Conservation (phyloP, 2,113 vertebrate species). For the Cinclus cinclus region DNA sequence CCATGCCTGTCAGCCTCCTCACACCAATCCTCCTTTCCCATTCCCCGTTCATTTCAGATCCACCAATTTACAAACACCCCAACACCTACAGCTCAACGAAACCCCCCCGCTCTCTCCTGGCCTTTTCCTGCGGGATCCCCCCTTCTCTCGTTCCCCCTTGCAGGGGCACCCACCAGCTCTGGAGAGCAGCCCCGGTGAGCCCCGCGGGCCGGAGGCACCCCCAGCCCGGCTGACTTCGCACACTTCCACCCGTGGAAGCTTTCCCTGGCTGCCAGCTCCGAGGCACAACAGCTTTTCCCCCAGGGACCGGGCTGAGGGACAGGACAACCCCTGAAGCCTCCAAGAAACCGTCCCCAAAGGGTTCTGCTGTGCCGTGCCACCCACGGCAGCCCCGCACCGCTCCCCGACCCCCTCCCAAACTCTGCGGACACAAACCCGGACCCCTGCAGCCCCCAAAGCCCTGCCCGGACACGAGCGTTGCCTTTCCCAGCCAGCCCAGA, state of each 20-base stretch:
- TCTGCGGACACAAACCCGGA: neutral
- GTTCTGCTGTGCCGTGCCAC: neutral
- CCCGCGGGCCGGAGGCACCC: accelerated
- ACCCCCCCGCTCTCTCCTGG: accelerated
- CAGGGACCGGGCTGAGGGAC: accelerated
- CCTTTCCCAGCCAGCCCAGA: neutral
- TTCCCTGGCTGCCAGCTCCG: neutral
- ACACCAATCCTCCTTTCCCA: accelerated
- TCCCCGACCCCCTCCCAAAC: neutral
- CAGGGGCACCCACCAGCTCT: neutral
- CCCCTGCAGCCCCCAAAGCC: neutral
- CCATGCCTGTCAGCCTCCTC: neutral
- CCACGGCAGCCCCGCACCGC: accelerated
- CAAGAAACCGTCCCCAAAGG: accelerated
- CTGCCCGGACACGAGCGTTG: neutral
- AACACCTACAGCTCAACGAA: neutral
- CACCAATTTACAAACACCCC: neutral
- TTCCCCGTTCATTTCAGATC: neutral
- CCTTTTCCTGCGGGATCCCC: neutral
- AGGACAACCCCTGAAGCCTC: neutral
- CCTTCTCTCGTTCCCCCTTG: neutral
- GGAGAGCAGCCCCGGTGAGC: accelerated
- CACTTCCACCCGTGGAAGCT: accelerated
- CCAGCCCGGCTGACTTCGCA: accelerated
- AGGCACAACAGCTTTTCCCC: neutral